phyloP scores from a whole-genome alignment of 1,140 invertebrate genomes.

The Triops cancriformis region DNA sequence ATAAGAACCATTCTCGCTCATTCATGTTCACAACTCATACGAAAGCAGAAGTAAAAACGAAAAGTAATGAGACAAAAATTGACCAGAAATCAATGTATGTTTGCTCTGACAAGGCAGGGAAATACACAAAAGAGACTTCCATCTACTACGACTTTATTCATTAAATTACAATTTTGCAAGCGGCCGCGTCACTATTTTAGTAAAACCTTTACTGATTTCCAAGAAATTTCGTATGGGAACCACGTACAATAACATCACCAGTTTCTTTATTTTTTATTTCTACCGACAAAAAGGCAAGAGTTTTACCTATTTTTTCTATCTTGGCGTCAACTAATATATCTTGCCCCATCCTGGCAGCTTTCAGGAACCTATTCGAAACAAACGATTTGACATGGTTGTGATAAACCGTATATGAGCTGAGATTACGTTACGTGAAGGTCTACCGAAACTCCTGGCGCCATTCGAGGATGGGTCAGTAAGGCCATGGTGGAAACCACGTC shows the following conservation, averaged over 20 bases:
- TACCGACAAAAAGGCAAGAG: constrained; percentile 69
- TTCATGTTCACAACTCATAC: background rate
- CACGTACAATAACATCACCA: constrained; percentile 62
- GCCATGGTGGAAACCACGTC: constrained; percentile 75
- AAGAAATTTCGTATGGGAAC: constrained; percentile 70
- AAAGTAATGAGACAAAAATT: background rate
- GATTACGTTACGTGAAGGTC: constrained; percentile 61
- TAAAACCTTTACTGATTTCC: constrained; percentile 32
- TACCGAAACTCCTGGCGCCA: constrained; percentile 59
- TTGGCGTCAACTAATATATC: constrained; percentile 67
- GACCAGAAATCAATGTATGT: background rate
- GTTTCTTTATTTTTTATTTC: constrained; percentile 62
- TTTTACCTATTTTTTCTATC: constrained; percentile 65
- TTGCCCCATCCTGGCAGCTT: constrained; percentile 64
- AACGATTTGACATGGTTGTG: no score
- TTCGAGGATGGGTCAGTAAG: constrained; percentile 48
- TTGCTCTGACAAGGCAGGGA: background rate
- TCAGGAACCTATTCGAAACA: constrained; percentile 55
- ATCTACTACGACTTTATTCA: background rate
- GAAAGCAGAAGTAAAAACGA: background rate
- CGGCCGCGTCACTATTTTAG: background rate
- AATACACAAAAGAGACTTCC: background rate
- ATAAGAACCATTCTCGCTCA: background rate
- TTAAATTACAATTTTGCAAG: background rate
- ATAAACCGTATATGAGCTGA: no score